phyloP scores from a whole-genome alignment of 2,888 invertebrate species.

The Biston stratarius region DNA sequence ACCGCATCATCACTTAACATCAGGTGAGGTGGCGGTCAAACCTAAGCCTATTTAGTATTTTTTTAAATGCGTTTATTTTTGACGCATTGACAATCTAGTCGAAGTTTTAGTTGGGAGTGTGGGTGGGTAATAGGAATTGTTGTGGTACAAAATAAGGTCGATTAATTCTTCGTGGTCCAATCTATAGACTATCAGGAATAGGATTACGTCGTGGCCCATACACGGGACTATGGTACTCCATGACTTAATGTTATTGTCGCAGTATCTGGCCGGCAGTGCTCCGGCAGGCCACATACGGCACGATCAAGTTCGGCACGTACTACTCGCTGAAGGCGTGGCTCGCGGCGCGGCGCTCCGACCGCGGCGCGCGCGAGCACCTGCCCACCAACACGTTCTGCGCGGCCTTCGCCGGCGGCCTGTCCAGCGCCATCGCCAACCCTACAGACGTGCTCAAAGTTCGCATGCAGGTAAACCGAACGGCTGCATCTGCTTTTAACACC shows the following conservation, averaged over 20 bases:
- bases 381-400: conserved; percentile 93
- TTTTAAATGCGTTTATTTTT: no score
- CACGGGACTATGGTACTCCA: not conserved
- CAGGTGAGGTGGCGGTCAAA: no score
- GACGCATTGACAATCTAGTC: no score
- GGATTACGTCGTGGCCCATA: no score
- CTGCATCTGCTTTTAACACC: no score
- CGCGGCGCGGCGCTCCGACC: conserved; percentile 82
- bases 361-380: conserved; percentile 85
- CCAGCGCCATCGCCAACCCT: conserved; percentile 98
- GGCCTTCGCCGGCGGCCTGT: conserved; percentile 94
- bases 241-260: conserved; percentile 29
- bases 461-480: conserved; percentile 71
- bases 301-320: conserved; percentile 98
- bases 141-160: no score
- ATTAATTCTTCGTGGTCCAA: no score
- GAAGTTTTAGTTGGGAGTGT: no score
- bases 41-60: no score
- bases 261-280: conserved; percentile 97
- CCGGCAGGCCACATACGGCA: conserved; percentile 97
- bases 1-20: no score
- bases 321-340: conserved; percentile 93
- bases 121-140: no score
- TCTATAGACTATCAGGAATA: no score
- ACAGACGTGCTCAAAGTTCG: conserved; percentile 98